Evolutionary conservation across 2,888 invertebrate species (phyloP).

Genomic region (Ormyrus nitidulus): DNA sequence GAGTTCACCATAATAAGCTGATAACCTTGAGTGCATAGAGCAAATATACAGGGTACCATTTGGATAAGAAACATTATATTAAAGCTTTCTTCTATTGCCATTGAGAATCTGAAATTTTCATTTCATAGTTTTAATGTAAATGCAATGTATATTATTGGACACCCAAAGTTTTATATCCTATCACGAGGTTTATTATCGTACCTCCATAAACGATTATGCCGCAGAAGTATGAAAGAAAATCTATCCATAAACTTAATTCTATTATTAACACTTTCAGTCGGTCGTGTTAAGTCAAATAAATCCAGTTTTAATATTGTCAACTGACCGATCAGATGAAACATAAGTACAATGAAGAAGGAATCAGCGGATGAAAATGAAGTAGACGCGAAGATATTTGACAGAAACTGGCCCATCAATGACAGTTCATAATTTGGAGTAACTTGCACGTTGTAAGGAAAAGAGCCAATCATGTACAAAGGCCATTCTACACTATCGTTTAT

Average conservation of each 20-base stretch:
- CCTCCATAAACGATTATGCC: conserved; percentile 46
- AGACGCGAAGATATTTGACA: conserved; percentile 60
- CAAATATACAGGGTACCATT: conserved; percentile 59
- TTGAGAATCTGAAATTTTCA: conserved; percentile 51
- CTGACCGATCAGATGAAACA: conserved; percentile 67
- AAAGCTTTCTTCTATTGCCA: conserved; percentile 57
- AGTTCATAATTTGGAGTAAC: conserved; percentile 61
- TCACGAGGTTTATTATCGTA: conserved; percentile 1
- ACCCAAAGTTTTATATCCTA: neutral
- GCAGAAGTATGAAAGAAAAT: conserved; percentile 25
- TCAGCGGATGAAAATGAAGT: conserved; percentile 64
- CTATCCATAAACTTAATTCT: conserved; percentile 24
- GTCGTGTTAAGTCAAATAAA: conserved; percentile 25
- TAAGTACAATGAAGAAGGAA: conserved; percentile 61
- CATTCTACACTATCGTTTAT: conserved; percentile 43
- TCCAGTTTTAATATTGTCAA: conserved; percentile 54
- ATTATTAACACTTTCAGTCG: neutral
- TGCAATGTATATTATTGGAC: neutral
- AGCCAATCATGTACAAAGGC: conserved; percentile 54
- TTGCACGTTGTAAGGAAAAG: conserved; percentile 64
- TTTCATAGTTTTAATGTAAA: neutral
- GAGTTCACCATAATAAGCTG: conserved; percentile 56
- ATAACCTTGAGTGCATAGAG: conserved; percentile 61
- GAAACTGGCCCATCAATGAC: conserved; percentile 62
- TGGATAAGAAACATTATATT: conserved; percentile 60